These are phyloP conservation scores for Megaceryle alcyon DNA, from an alignment of 2,797 vertebrate genomes.

Conservation along the genomic window DNA sequence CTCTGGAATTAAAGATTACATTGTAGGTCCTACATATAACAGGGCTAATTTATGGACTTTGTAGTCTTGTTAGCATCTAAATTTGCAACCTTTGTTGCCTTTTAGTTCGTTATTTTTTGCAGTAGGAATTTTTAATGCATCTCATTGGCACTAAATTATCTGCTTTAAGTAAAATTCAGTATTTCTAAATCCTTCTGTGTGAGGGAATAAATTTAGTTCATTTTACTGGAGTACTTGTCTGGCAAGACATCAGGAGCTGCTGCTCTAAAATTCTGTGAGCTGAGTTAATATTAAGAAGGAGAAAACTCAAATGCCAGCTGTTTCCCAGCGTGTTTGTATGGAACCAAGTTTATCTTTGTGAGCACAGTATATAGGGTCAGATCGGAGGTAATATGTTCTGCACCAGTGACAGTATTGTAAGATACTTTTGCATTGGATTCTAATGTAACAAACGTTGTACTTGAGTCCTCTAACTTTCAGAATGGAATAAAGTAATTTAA, in stretches of 20 bases:
- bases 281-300: constrained; percentile 12
- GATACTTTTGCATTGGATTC: background rate
- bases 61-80: background rate
- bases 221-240: constrained; percentile 7
- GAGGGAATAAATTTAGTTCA: constrained; percentile 24
- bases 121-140: background rate
- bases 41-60: background rate
- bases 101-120: background rate
- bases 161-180: background rate
- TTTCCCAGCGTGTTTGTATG: background rate
- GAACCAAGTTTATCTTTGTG: background rate
- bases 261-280: constrained; percentile 6
- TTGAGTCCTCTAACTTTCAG: background rate
- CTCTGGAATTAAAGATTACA: background rate
- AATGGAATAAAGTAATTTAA: background rate
- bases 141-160: background rate
- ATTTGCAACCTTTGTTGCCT: background rate
- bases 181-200: background rate
- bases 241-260: constrained; percentile 14
- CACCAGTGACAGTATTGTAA: background rate
- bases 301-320: constrained; percentile 9
- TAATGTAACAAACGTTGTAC: background rate
- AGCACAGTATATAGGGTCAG: background rate
- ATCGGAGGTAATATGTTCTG: background rate
- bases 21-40: background rate